A percentile compares a stretch with the other conserved stretches of the same genome.
Conservation (phyloP, 2,113 vertebrate genomes). For the Albula glossodonta region DNA sequence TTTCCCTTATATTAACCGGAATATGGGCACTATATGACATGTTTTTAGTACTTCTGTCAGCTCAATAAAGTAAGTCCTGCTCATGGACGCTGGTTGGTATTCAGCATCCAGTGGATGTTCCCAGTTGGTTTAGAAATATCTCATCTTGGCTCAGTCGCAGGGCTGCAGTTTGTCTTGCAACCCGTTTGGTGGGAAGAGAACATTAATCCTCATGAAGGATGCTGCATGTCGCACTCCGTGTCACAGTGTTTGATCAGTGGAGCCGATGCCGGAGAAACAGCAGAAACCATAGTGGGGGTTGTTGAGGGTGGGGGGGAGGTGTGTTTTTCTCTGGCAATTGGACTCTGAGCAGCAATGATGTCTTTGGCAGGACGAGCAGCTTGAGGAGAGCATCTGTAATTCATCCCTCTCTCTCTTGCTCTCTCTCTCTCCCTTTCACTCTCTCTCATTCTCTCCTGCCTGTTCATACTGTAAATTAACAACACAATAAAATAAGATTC, state of each 20-base stretch:
- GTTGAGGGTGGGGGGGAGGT: neutral
- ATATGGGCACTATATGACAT: neutral
- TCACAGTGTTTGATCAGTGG: constrained; percentile 44
- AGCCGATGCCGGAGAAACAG: constrained; percentile 15
- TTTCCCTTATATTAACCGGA: neutral
- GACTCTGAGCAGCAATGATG: neutral
- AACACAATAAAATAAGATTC: too few species aligned
- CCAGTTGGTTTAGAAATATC: constrained; percentile 27
- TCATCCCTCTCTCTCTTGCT: neutral
- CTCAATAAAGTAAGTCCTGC: neutral
- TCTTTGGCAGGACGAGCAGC: neutral
- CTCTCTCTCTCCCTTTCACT: too few species aligned
- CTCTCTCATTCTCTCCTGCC: too few species aligned
- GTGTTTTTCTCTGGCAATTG: neutral
- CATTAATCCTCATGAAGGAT: constrained; percentile 48
- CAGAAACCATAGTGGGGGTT: neutral
- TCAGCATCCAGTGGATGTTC: neutral
- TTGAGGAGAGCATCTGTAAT: neutral
- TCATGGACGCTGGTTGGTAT: neutral
- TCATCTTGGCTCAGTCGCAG: constrained; percentile 31
- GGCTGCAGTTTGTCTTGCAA: constrained; percentile 34
- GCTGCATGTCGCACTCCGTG: constrained; percentile 37
- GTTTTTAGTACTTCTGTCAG: neutral
- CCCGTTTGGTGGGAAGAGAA: constrained; percentile 9
- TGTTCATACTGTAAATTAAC: too few species aligned